Conservation (phyloP, 2,888 invertebrate species). For the Ommatoiulus sabulosus region DNA sequence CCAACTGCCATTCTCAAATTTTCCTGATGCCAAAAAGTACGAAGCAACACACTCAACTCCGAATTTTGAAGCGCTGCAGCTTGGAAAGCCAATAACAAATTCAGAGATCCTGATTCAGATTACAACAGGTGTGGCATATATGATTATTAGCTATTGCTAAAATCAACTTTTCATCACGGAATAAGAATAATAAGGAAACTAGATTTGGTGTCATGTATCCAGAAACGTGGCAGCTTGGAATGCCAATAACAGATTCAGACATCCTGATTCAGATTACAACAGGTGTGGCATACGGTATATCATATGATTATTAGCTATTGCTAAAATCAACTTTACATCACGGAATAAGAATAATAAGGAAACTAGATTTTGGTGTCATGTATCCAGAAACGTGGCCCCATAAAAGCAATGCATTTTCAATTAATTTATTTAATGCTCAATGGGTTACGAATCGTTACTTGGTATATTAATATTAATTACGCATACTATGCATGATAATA, state of each 20-base stretch:
- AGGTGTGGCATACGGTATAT: too few relatives aligned
- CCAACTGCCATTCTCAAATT: too few relatives aligned
- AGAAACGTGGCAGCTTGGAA: too few relatives aligned
- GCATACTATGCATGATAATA: slow-evolving; percentile 14
- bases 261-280: too few relatives aligned
- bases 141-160: background rate
- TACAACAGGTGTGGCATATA: too few relatives aligned
- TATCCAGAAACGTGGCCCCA: background rate
- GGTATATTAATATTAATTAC: background rate
- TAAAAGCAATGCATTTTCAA: background rate
- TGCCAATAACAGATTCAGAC: too few relatives aligned
- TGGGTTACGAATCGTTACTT: background rate
- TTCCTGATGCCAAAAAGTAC: too few relatives aligned
- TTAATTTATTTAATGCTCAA: background rate
- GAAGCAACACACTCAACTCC: too few relatives aligned
- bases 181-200: background rate
- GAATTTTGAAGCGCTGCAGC: too few relatives aligned
- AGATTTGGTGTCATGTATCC: background rate
- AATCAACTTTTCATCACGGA: background rate
- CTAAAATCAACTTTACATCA: background rate
- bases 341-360: slow-evolving; percentile 7
- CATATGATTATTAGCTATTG: background rate
- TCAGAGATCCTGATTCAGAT: too few relatives aligned
- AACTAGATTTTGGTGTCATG: background rate
- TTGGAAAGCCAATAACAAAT: too few relatives aligned